A percentile compares a stretch with the other conserved stretches of the same genome.
Evolutionary conservation across 2,797 vertebrate species (phyloP).

Genomic region (Tenualosa ilisha): DNA sequence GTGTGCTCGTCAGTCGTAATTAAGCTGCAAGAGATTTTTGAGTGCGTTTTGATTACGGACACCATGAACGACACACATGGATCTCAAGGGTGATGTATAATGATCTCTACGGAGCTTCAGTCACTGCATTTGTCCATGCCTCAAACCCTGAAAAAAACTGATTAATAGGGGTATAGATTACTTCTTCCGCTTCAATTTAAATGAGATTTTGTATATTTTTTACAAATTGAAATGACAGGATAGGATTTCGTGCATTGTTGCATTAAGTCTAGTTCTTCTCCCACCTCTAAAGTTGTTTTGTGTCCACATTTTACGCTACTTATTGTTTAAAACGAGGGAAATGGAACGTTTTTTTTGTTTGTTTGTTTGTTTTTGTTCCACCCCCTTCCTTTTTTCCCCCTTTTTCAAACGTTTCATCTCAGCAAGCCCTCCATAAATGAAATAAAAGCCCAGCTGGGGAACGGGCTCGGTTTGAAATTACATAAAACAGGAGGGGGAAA

Average conservation of each 20-base stretch:
- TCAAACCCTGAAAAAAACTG: background rate
- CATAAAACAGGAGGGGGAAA: background rate
- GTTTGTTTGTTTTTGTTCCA: background rate
- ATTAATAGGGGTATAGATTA: background rate
- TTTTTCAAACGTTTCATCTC: constrained; percentile 7
- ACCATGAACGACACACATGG: background rate
- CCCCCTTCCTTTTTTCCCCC: background rate
- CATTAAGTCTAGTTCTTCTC: background rate
- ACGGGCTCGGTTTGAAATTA: background rate
- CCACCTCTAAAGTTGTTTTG: background rate
- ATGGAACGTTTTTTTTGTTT: background rate
- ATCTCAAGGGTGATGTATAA: constrained; percentile 26
- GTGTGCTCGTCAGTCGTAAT: constrained; percentile 21
- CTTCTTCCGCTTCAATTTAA: background rate
- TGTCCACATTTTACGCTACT: background rate
- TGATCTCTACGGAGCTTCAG: constrained; percentile 2
- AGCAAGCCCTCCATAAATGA: constrained; percentile 4
- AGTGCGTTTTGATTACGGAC: constrained; percentile 32
- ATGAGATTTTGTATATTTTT: background rate
- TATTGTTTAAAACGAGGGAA: background rate
- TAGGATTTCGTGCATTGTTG: background rate
- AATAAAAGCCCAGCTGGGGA: constrained; percentile 8
- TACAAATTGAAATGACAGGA: no score
- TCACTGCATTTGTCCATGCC: background rate
- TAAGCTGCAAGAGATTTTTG: constrained; percentile 19